These are phyloP conservation scores for Naja naja DNA, from an alignment of 2,113 vertebrate genomes.

Conservation along the genomic window DNA sequence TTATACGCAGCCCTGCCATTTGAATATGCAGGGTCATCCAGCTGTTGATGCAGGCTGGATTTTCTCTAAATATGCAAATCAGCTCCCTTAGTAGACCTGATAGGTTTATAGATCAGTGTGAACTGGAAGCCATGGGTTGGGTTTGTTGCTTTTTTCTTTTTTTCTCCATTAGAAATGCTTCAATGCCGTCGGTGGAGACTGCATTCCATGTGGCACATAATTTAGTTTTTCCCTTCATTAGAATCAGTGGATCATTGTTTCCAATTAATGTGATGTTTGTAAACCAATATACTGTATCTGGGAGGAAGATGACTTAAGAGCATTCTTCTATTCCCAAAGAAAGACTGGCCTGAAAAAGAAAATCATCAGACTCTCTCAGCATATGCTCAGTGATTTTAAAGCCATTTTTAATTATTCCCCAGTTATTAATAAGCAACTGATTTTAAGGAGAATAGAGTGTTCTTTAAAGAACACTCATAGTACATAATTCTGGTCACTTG, in stretches of 20 bases:
- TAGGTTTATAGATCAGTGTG: background rate
- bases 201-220: background rate
- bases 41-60: background rate
- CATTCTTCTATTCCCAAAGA: background rate
- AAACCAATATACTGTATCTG: background rate
- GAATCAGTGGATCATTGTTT: background rate
- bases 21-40: background rate
- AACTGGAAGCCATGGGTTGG: background rate
- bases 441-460: background rate
- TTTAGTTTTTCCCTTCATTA: slow-evolving; percentile 1
- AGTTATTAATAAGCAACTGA: background rate
- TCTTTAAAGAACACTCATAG: background rate
- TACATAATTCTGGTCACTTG: background rate
- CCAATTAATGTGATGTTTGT: background rate
- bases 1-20: background rate
- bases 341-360: background rate
- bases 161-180: background rate
- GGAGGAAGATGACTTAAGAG: background rate
- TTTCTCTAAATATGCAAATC: background rate
- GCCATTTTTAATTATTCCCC: background rate
- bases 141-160: background rate
- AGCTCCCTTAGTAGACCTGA: background rate
- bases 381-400: background rate
- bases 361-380: background rate
- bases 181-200: background rate